Base-by-base conservation (phyloP, 2,888 invertebrate species). In the Drosophila rubida region DNA sequence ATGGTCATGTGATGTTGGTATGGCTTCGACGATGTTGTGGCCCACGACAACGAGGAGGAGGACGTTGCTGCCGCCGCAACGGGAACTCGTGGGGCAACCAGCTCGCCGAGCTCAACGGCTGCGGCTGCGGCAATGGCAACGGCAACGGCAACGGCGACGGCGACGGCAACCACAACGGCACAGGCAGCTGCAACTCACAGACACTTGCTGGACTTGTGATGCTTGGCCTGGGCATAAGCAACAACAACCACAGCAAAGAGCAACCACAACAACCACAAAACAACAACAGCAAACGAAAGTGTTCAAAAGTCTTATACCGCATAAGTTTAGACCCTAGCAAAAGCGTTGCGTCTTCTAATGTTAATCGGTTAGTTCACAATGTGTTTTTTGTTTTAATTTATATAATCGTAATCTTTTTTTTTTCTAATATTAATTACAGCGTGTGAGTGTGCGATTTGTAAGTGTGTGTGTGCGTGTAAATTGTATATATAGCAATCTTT, bases 1-100 rank as follows among this genome's bases (percentile, higher is more conserved):
- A 92, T 91, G 91, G 88, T 92, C 80, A 92, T 92, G 92, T 92
- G 92, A 92, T 92, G 90, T 89, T 92, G 91, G 91, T 92, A 92
- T 86, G 91, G 92, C 54, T 92, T 91, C 75, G 90, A 89, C 74
- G 88, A 90, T 75, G 69, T 6, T 37, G 45, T 30, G 30, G 51
- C 27, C 8, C 19, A 30, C 41, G 44, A 7, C 70, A 53, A 30
- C 8, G 13, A 19, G 2, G 16, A 30, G n/a, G 63, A 60, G 32
- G 60, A 37, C 25, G 19, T 37, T 11, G 35, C 57, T 11, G 14
- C 51, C 23, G 6, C 53, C 54, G 25, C 19, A 19, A 19, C 19
- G 19, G 19, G 19, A 44, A 22, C 49, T 14, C 4, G 27, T 9
- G 16, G 45, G 16, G 6, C 39, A 44, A 1, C 67, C 49, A 32